A percentile compares a stretch with the other conserved stretches of the same genome.
Conservation (phyloP, 2,797 vertebrate genomes). For the Pampus argenteus region DNA sequence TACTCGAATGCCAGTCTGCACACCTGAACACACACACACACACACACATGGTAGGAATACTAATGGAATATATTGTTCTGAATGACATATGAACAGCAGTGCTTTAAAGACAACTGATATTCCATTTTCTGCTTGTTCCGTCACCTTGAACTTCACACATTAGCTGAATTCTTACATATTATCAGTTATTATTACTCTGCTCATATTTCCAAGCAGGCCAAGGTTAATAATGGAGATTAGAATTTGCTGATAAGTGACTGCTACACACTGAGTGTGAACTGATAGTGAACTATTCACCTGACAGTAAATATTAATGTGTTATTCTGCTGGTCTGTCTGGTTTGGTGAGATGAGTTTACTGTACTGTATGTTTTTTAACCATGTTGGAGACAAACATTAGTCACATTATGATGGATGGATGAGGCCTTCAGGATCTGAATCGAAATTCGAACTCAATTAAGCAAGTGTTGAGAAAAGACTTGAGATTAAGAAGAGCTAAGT, state of each 20-base stretch:
- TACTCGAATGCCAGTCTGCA: not conserved
- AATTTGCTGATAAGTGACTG: not conserved
- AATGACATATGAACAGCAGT: too few species aligned
- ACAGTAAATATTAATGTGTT: not conserved
- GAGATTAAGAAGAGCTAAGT: not conserved
- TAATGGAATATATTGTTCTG: too few species aligned
- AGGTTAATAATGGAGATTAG: not conserved
- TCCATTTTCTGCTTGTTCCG: too few species aligned
- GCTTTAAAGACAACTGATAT: too few species aligned
- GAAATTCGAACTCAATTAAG: not conserved
- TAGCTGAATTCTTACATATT: not conserved
- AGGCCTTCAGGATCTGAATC: not conserved
- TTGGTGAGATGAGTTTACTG: not conserved
- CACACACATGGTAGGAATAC: not conserved
- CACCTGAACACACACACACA: slow-evolving; percentile 30
- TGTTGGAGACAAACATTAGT: not conserved
- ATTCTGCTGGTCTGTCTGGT: too few species aligned
- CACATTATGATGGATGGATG: not conserved
- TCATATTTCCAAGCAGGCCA: not conserved
- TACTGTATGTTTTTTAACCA: not conserved
- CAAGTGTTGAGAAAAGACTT: not conserved
- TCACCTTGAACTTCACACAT: not conserved
- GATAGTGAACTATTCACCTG: not conserved
- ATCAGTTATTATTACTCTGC: not conserved
- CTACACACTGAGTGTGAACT: not conserved